phyloP scores from a whole-genome alignment of 2,797 vertebrate species.

The Malurus leucopterus region DNA sequence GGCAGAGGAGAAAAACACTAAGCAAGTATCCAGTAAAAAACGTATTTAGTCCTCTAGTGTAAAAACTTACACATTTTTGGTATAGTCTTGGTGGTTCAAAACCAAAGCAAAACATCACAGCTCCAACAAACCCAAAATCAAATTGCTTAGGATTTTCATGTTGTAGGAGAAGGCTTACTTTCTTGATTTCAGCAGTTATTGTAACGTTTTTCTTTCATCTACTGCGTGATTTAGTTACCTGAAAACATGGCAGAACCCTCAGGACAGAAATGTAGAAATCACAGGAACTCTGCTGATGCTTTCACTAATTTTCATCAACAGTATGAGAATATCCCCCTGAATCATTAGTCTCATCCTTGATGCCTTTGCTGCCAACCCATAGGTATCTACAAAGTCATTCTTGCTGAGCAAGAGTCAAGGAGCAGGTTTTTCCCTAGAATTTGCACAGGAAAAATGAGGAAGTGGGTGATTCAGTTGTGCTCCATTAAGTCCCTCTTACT shows the following conservation, averaged over 20 bases:
- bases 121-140: background rate
- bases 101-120: background rate
- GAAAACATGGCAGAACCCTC: background rate
- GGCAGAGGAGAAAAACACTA: background rate
- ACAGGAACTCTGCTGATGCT: background rate
- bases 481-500: background rate
- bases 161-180: background rate
- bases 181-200: background rate
- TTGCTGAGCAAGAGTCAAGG: background rate
- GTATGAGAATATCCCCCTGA: background rate
- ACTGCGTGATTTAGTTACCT: background rate
- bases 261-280: background rate
- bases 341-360: background rate
- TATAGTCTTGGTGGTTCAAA: background rate
- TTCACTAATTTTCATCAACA: background rate
- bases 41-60: background rate
- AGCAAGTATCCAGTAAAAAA: background rate
- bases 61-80: background rate
- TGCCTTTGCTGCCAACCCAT: background rate
- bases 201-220: background rate
- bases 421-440: background rate
- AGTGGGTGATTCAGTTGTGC: background rate
- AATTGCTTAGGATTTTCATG: background rate
- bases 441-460: background rate
- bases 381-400: background rate